Evolutionary conservation across 2,113 vertebrate species (phyloP), one percentile per base, ranked within the genome.

Genomic region (Notarius lentiginosus): DNA sequence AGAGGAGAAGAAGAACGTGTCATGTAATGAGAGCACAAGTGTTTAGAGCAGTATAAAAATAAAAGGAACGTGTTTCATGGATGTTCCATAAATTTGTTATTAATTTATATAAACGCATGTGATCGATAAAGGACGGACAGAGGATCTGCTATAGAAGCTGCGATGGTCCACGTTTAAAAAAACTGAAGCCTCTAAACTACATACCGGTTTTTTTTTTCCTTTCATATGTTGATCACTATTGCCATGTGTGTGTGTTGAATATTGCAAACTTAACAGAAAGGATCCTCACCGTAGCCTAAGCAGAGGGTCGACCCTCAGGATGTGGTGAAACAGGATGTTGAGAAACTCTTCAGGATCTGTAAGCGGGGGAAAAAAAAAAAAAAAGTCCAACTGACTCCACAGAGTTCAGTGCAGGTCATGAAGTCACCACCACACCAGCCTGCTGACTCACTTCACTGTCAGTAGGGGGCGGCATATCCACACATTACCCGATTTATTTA

Each of bases 261-360:
- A 73, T 20, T 17, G 6, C 14, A 70, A 70, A 24, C n/a, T 65
- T 65, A 68, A 10, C 10, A 34, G 34, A 70, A 70, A 70, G 4
- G n/a, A 70, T 3, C 55, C 61, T 93, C 94, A 99, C 98, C 98
- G 97, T 91, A 99, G 96, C 93, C 97, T 99, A 91, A 99, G 93
- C 86, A 99, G 92, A 4, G 98, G 98, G 84, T 99, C 98, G 80
- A 99, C 98, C 90, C 98, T 96, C 88, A 99, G 93, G 92, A 99
- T 98, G 92, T 99, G 97, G 93, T 99, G 97, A 93, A 99, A 99
- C 85, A 99, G 95, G 88, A 99, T 99, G 91, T 99, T 99, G 90
- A 99, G 95, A 91, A 99, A 99, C 93, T 99, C 98, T 91, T 99
- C 98, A 8, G 98, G 98, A 95, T 99, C 98, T 99, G 94, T 12